Conservation (phyloP, 1,140 invertebrate genomes). For the Cydia amplana region DNA sequence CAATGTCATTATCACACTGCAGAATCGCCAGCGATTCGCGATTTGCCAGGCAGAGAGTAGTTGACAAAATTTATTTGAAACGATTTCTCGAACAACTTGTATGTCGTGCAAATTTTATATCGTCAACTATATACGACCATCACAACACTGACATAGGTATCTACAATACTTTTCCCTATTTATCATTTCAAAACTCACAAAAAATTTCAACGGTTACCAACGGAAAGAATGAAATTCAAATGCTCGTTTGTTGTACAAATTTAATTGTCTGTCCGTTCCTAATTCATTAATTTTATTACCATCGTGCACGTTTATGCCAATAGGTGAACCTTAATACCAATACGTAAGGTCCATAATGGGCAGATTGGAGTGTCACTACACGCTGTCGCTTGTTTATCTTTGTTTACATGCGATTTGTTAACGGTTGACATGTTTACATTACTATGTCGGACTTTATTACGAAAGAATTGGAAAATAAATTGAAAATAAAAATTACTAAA, state of each 20-base stretch:
- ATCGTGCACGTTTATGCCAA: too few species aligned
- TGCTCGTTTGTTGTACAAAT: not conserved
- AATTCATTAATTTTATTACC: constrained; percentile 5
- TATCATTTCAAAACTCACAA: not conserved
- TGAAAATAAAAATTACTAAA: not conserved
- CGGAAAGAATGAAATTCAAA: not conserved
- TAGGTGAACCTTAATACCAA: too few species aligned
- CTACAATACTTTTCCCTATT: too few species aligned
- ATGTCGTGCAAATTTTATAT: too few species aligned
- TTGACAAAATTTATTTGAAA: too few species aligned
- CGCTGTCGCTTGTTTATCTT: not conserved
- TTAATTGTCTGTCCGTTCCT: constrained; percentile 4
- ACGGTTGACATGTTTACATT: constrained; percentile 9
- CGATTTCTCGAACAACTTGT: too few species aligned
- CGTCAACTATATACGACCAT: too few species aligned
- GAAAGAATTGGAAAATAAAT: constrained; percentile 7
- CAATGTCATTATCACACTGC: too few species aligned
- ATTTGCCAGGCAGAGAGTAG: too few species aligned
- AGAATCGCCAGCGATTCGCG: too few species aligned
- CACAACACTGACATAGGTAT: too few species aligned
- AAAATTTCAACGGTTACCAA: not conserved
- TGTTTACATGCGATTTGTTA: constrained; percentile 5
- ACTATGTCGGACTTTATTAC: not conserved
- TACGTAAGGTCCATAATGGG: not conserved
- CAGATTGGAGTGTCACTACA: too few species aligned